Evolutionary conservation across 2,113 vertebrate species (phyloP).

Genomic region (Murina feae): DNA sequence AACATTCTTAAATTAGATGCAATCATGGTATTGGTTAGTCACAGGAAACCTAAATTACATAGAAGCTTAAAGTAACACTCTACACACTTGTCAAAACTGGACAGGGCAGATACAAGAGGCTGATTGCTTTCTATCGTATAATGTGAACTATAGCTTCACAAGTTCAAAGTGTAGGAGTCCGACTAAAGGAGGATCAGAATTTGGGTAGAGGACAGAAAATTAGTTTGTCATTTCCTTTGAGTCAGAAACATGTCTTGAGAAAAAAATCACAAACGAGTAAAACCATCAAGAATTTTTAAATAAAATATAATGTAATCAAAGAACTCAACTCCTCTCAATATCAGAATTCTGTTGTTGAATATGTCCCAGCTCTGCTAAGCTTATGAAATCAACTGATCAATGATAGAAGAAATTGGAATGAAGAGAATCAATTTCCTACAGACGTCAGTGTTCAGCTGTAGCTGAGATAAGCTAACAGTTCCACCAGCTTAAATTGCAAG

Average conservation of each 20-base stretch:
- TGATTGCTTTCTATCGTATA: background rate
- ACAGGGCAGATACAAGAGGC: background rate
- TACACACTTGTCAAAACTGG: background rate
- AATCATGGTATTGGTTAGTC: constrained; percentile 45
- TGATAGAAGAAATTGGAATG: background rate
- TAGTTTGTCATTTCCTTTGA: background rate
- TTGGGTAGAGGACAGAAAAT: background rate
- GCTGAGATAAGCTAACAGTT: constrained; percentile 30
- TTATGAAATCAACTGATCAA: background rate
- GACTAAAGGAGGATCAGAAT: background rate
- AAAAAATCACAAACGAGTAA: background rate
- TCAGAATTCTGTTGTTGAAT: background rate
- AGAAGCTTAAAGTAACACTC: background rate
- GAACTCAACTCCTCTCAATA: background rate
- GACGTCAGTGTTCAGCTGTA: background rate
- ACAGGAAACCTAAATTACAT: constrained; percentile 45
- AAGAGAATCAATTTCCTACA: background rate
- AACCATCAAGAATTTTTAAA: background rate
- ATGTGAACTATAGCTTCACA: background rate
- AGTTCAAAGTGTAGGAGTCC: background rate
- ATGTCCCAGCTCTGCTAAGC: background rate
- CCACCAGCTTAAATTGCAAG: background rate
- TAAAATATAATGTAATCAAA: background rate
- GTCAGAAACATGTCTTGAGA: background rate
- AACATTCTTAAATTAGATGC: constrained; percentile 58